Conservation (phyloP, 30 jellyfish, hydroid and myxozoan species). For the Mastigias papua region DNA sequence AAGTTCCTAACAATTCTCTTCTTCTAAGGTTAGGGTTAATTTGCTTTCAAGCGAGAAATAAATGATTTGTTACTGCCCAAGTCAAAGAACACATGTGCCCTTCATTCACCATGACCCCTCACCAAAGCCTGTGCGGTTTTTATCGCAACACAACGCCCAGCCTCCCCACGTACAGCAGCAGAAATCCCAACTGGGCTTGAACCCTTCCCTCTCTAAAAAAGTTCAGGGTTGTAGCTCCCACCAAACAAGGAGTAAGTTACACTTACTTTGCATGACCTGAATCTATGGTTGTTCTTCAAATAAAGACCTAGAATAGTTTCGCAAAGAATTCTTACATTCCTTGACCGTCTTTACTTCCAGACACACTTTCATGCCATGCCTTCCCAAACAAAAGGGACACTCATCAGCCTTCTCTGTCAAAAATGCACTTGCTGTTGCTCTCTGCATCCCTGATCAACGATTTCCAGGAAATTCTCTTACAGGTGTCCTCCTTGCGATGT, state of each 20-base stretch:
- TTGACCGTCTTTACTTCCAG: background rate
- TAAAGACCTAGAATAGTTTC: slow-evolving; percentile 37
- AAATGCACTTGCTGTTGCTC: slow-evolving; percentile 60
- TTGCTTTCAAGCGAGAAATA: no score
- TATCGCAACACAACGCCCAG: slow-evolving; percentile 52
- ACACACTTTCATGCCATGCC: slow-evolving; percentile 20
- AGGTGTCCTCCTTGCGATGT: slow-evolving; percentile 16
- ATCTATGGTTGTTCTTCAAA: slow-evolving; percentile 22
- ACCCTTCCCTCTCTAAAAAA: slow-evolving; percentile 51
- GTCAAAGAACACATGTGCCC: slow-evolving; percentile 48
- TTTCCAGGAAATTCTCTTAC: no score
- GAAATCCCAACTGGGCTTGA: slow-evolving; percentile 31
- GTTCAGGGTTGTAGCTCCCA: slow-evolving; percentile 51
- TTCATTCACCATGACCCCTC: slow-evolving; percentile 57
- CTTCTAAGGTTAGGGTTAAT: no score
- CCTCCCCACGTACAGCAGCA: slow-evolving; percentile 44
- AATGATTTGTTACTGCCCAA: slow-evolving; percentile 69
- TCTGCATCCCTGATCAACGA: slow-evolving; percentile 7
- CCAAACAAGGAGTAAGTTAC: slow-evolving; percentile 9
- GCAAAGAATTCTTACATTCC: slow-evolving; percentile 40
- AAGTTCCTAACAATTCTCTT: no score
- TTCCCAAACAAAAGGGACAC: slow-evolving; percentile 40
- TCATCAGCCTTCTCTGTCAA: background rate
- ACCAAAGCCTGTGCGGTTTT: slow-evolving; percentile 67
- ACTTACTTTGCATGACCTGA: background rate